Evolutionary conservation across 2,113 vertebrate species (phyloP), one percentile per base, ranked within the genome.

Genomic region (Amazona vittata): DNA sequence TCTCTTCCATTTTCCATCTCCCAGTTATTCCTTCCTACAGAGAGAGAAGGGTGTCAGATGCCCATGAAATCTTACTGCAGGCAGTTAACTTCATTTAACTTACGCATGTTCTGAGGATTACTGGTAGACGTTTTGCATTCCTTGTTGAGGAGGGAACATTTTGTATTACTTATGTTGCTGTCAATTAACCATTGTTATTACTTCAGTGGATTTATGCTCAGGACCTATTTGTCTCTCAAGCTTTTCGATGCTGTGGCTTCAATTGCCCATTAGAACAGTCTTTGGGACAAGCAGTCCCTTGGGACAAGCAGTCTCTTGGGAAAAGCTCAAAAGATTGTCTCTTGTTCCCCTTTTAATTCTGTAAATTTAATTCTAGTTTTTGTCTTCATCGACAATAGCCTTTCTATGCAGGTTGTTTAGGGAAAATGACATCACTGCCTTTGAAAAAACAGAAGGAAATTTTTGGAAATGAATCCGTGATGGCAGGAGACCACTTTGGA

Each of bases 341-440:
- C 20, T 83, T 82, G 49, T 74, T 88, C 50, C 15, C n/a, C 44
- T 92, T 92, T 79, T 7, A 31, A 73, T 84, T 79, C 78, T 28
- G 31, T 50, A 39, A 89, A 91, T 84, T 52, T 62, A 78, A 86
- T 79, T 92, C 81, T 81, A 84, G 80, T 68, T 76, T 82, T 60
- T 73, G 65, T 57, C 28, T 70, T 53, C 21, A 64, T 52, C 33
- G 70, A 94, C 78, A 88, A 93, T 63, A 55, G 41, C 26, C 43
- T 88, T 90, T 95, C 74, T 93, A 37, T 89, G 65, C 19, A 21
- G 7, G 47, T 64, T 95, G 67, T 96, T 97, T 87, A 68, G 59
- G 83, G 28, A 80, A 90, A 86, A 39, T 68, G 59, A 77, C 50
- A 94, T 90, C 67, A 86, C 43, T 89, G 59, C 20, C 69, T 85